Base-by-base conservation (phyloP, 2,888 invertebrate species). In the Lagria hirta region DNA sequence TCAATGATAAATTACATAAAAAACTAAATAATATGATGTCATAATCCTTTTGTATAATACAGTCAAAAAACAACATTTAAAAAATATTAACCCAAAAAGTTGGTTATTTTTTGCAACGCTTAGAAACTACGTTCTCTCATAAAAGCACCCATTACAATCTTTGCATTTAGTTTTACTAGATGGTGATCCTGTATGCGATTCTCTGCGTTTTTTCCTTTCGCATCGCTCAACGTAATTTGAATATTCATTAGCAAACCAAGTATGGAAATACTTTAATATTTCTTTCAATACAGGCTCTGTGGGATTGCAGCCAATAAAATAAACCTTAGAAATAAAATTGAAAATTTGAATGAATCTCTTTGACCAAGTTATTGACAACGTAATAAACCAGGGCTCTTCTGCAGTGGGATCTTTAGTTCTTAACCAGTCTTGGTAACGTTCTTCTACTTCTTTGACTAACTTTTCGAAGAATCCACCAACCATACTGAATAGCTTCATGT, bases 231-330 rank as follows among this genome's bases (percentile, higher is more conserved):
- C 13, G 29, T 11, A 42, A 5, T 5, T 7, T 12, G 15, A 20
- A n/a, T 22, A 7, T 11, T 42, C 21, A 1, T 10, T 14, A 4
- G 42, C 14, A 14, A 42, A 34, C 42, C 42, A 42, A 1, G 34
- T 22, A 12, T 16, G 12, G 7, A 42, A 42, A 28, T 34, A 34
- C 2, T 34, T 18, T 4, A 28, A 17, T 5, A 42, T 7, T 33
- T 28, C 21, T 20, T 13, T 6, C 4, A 34, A 11, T 1, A 27
- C 42, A 20, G 12, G 8, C 8, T 26, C 7, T 6, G 14, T 42
- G 14, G 35, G 27, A 1, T 22, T 10, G 7, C 18, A 28, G 5
- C 42, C 34, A 7, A 11, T 20, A 13, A 34, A 42, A 15, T 35
- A 42, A 12, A 6, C 11, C 12, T 21, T 11, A n/a, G 13, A 22